A percentile compares a stretch with the other conserved stretches of the same genome.
Conservation (phyloP, 2,888 invertebrate species). For the Netelia inedita region DNA sequence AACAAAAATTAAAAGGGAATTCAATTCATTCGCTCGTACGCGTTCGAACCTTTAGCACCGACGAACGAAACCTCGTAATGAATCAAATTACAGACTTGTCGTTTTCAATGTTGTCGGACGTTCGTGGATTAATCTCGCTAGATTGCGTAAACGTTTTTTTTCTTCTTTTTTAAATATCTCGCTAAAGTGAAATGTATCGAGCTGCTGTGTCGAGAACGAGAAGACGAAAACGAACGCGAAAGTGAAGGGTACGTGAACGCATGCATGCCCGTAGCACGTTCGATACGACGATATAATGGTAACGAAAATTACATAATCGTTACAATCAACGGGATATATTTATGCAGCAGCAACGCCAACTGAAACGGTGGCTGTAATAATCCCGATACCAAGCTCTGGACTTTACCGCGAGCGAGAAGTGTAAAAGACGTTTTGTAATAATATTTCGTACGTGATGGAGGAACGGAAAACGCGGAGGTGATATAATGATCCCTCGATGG, state of each 20-base stretch:
- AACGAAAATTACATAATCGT: conserved; percentile 50
- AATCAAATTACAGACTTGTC: no score
- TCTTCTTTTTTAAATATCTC: conserved; percentile 11
- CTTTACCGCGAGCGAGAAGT: conserved; percentile 5
- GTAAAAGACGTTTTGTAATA: conserved; percentile 32
- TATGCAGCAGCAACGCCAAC: conserved; percentile 7
- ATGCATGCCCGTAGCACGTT: neutral
- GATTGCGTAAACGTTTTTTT: neutral
- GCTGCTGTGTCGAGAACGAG: conserved; percentile 28
- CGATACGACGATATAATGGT: conserved; percentile 27
- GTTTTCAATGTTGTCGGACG: conserved; percentile 1
- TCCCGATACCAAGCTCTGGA: conserved; percentile 7
- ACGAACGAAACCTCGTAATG: no score
- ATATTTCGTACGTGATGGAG: neutral
- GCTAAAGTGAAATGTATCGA: conserved; percentile 23
- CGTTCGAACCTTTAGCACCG: no score
- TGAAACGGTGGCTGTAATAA: conserved; percentile 19
- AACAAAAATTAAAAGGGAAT: no score
- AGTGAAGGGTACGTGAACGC: conserved; percentile 54
- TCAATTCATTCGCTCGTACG: no score
- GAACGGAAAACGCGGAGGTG: neutral
- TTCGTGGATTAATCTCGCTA: neutral
- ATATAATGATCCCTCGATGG: conserved; percentile 13
- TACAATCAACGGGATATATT: conserved; percentile 44
- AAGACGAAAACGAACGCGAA: conserved; percentile 57